Evolutionary conservation across 2,797 vertebrate species (phyloP).

Genomic region (Thunnus albacares): DNA sequence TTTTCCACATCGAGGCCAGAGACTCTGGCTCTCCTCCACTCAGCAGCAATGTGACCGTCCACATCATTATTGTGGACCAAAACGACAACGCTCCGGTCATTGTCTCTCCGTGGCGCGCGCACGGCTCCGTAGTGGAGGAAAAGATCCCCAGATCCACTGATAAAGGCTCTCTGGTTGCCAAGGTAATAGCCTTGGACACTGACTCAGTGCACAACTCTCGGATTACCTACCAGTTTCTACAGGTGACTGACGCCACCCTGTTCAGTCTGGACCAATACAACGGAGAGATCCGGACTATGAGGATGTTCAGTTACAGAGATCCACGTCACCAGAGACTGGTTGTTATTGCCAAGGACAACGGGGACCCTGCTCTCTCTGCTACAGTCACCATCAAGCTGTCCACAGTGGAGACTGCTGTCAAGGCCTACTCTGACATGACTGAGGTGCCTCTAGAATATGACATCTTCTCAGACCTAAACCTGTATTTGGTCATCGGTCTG

Average conservation of each 20-base stretch:
- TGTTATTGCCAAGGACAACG: conserved; percentile 68
- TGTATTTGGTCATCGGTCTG: conserved; percentile 78
- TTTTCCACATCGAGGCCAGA: conserved; percentile 77
- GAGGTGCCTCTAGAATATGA: conserved; percentile 71
- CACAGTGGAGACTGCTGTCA: conserved; percentile 64
- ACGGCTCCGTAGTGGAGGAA: conserved; percentile 72
- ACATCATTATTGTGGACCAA: conserved; percentile 75
- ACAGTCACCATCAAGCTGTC: conserved; percentile 73
- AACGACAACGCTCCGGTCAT: conserved; percentile 78
- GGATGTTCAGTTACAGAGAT: conserved; percentile 69
- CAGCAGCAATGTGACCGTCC: conserved; percentile 71
- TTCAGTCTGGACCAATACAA: conserved; percentile 70
- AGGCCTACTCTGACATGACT: conserved; percentile 65
- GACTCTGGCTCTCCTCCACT: conserved; percentile 77
- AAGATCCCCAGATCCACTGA: conserved; percentile 74
- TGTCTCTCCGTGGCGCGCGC: conserved; percentile 66
- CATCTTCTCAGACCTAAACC: conserved; percentile 72
- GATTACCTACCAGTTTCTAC: conserved; percentile 68
- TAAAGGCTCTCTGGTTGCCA: conserved; percentile 73
- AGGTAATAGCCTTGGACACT: conserved; percentile 74
- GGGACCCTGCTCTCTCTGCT: conserved; percentile 64
- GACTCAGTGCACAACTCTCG: conserved; percentile 76
- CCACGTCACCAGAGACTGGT: conserved; percentile 58
- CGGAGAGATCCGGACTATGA: conserved; percentile 66
- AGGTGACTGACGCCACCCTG: conserved; percentile 60